A percentile compares a stretch with the other conserved stretches of the same genome.
Evolutionary conservation across 53 echinoderm and acorn worm species (phyloP).

Genomic region (Echinarachnius parma): DNA sequence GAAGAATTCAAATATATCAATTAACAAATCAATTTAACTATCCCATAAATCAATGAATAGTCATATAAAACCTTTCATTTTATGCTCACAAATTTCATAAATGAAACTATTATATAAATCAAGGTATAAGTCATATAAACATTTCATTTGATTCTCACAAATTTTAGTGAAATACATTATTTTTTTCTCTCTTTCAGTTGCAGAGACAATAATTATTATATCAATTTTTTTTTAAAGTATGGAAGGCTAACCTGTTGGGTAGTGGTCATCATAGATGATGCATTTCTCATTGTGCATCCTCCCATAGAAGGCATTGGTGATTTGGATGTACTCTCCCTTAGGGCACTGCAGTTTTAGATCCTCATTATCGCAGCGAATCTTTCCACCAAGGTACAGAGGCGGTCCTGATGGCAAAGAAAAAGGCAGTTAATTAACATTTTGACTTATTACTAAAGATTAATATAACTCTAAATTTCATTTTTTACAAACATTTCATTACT

Average conservation of each 20-base stretch:
- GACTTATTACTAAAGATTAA: background rate
- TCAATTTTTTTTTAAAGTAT: no score
- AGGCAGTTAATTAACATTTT: background rate
- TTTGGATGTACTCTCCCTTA: constrained; percentile 72
- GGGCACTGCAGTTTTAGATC: constrained; percentile 53
- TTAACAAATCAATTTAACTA: no score
- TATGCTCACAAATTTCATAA: background rate
- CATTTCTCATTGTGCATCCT: constrained; percentile 75
- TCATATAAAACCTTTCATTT: no score
- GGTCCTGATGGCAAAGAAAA: background rate
- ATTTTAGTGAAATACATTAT: no score
- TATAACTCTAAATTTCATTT: no score
- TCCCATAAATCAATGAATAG: no score
- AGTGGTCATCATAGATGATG: constrained; percentile 79
- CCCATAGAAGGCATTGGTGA: constrained; percentile 63
- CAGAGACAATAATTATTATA: no score
- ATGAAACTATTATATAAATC: background rate
- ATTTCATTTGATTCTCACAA: no score
- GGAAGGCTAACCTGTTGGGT: constrained; percentile 74
- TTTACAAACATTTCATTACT: no score
- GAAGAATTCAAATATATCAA: no score
- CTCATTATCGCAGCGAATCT: constrained; percentile 63
- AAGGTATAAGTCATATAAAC: background rate
- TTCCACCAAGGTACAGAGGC: constrained; percentile 35
- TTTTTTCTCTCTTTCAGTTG: no score